phyloP scores from a whole-genome alignment of 2,888 invertebrate genomes.

The Agonum fuliginosum region DNA sequence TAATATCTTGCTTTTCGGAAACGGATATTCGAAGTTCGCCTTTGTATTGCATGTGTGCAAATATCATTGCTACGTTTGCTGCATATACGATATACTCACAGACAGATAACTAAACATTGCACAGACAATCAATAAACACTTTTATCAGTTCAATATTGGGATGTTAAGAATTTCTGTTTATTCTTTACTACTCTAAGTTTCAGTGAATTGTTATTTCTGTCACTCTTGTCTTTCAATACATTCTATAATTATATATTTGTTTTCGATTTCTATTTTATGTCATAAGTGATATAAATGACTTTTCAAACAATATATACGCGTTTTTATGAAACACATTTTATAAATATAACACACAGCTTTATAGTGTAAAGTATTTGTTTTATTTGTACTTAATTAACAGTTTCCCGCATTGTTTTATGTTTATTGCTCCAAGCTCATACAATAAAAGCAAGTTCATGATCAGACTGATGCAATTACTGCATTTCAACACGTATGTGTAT shows the following conservation, averaged over 20 bases:
- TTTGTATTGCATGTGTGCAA: background rate
- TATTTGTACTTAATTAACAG: background rate
- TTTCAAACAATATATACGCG: too few species aligned
- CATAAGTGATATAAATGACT: too few species aligned
- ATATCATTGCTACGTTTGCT: background rate
- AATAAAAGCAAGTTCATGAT: slow-evolving; percentile 16
- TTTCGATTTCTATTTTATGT: too few species aligned
- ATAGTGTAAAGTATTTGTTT: background rate
- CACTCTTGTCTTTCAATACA: too few species aligned
- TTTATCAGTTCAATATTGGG: background rate
- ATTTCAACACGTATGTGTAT: background rate
- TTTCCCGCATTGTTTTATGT: background rate
- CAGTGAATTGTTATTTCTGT: too few species aligned
- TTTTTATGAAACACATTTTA: too few species aligned
- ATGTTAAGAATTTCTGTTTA: too few species aligned
- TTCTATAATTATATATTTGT: too few species aligned
- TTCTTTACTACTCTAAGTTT: too few species aligned
- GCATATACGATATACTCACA: background rate
- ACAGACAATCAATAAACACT: slow-evolving; percentile 6
- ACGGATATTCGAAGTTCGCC: slow-evolving; percentile 12
- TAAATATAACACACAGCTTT: too few species aligned
- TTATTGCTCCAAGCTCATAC: background rate
- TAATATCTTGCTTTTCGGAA: too few species aligned
- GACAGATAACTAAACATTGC: background rate
- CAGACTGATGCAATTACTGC: background rate